Evolutionary conservation across 2,888 invertebrate species (phyloP).

Genomic region (Orthosia incerta): DNA sequence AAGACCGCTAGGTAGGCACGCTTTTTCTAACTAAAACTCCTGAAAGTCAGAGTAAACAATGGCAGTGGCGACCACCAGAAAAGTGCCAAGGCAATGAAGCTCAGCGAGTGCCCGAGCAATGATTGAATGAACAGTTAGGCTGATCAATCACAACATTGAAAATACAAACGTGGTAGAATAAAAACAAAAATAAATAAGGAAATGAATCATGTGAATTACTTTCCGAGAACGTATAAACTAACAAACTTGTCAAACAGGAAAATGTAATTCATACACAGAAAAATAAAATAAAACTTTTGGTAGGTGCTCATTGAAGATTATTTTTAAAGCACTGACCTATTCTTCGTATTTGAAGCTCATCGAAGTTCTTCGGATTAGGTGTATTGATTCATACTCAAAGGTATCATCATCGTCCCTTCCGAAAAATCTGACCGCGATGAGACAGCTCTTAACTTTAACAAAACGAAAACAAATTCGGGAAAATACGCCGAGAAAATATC

Average conservation of each 20-base stretch:
- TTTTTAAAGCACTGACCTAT: not conserved
- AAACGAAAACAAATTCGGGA: not conserved
- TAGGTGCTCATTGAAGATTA: not conserved
- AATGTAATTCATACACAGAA: constrained; percentile 23
- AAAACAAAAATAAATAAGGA: not conserved
- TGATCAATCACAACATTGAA: not conserved
- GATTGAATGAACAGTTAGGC: not conserved
- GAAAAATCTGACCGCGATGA: not conserved
- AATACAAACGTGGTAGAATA: constrained; percentile 2
- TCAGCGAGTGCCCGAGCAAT: not conserved
- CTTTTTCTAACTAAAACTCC: too few species aligned
- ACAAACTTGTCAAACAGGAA: constrained; percentile 25
- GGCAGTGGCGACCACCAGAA: not conserved
- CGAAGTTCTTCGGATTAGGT: not conserved
- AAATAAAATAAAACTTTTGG: not conserved
- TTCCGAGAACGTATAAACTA: constrained; percentile 26
- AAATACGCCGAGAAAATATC: not conserved
- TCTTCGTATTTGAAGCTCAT: constrained; percentile 28
- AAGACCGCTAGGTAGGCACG: too few species aligned
- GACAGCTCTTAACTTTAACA: not conserved
- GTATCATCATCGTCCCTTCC: not conserved
- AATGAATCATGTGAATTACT: constrained; percentile 10
- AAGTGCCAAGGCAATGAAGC: not conserved
- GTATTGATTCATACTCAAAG: constrained; percentile 16
- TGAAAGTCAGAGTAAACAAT: too few species aligned